Evolutionary conservation across 1,140 invertebrate genomes (phyloP).

Genomic region (Pteromalus puparum): DNA sequence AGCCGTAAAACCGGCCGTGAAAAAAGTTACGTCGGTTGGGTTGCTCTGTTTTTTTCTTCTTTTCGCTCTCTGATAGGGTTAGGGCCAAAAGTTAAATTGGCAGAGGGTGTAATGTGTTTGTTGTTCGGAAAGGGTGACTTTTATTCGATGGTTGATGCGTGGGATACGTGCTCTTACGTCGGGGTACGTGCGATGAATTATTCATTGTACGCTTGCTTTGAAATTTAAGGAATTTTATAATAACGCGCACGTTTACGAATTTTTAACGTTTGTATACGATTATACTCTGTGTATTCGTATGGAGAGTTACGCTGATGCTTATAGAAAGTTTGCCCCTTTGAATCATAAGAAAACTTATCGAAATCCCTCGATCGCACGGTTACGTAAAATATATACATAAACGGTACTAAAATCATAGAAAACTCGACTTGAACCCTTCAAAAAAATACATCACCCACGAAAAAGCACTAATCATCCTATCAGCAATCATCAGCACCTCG

Average conservation of each 20-base stretch:
- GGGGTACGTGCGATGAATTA: no score
- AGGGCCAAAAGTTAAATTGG: constrained; percentile 3
- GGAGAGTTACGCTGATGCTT: background rate
- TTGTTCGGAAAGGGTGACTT: background rate
- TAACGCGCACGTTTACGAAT: no score
- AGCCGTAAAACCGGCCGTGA: background rate
- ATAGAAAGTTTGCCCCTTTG: background rate
- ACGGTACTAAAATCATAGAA: background rate
- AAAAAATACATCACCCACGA: background rate
- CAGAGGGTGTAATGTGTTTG: background rate
- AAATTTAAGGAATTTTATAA: background rate
- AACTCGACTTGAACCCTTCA: background rate
- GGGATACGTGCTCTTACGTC: no score
- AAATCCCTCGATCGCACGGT: no score
- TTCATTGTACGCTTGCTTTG: background rate
- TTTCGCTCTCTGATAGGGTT: background rate
- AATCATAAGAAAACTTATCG: background rate
- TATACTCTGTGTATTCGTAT: no score
- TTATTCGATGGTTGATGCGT: no score
- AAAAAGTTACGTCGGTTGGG: background rate
- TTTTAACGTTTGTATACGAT: no score
- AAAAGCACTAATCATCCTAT: background rate
- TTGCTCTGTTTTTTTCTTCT: background rate
- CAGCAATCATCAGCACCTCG: background rate
- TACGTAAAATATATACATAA: background rate